phyloP scores from a whole-genome alignment of 2,888 invertebrate genomes.

The Metallyticus violacea region DNA sequence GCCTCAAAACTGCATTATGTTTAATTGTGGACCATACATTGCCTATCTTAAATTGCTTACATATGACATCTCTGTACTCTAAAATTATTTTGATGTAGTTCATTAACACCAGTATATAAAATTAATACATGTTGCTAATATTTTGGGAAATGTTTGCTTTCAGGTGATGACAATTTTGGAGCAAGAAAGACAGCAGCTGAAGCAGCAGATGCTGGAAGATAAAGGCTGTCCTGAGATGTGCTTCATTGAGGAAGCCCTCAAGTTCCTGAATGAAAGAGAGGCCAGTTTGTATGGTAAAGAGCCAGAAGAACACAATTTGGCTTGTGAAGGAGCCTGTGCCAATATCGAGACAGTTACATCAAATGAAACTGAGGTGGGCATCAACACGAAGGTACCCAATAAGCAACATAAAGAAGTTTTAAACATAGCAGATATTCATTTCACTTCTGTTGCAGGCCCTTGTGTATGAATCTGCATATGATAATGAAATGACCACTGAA shows the following conservation, averaged over 20 bases:
- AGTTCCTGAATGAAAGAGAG: constrained; percentile 60
- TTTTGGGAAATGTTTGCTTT: constrained; percentile 18
- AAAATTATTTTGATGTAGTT: too few species aligned
- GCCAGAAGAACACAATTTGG: background rate
- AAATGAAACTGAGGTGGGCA: background rate
- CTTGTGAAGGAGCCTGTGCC: background rate
- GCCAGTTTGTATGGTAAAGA: background rate
- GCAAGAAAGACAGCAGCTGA: constrained; percentile 68
- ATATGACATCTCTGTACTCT: too few species aligned
- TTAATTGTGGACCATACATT: too few species aligned
- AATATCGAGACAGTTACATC: background rate
- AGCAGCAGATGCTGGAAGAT: constrained; percentile 57
- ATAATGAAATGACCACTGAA: constrained; percentile 6
- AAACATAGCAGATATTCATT: background rate
- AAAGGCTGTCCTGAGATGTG: constrained; percentile 77
- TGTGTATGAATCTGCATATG: constrained; percentile 34
- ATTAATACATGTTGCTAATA: background rate
- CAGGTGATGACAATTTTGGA: constrained; percentile 69
- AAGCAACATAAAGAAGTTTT: too few species aligned
- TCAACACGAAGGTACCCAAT: background rate
- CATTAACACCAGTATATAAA: too few species aligned
- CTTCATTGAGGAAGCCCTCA: constrained; percentile 81
- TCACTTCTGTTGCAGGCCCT: constrained; percentile 21
- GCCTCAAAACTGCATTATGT: too few species aligned
- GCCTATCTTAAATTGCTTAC: too few species aligned